Evolutionary conservation across 2,888 invertebrate species (phyloP).

Genomic region (Lochmaea capreae): DNA sequence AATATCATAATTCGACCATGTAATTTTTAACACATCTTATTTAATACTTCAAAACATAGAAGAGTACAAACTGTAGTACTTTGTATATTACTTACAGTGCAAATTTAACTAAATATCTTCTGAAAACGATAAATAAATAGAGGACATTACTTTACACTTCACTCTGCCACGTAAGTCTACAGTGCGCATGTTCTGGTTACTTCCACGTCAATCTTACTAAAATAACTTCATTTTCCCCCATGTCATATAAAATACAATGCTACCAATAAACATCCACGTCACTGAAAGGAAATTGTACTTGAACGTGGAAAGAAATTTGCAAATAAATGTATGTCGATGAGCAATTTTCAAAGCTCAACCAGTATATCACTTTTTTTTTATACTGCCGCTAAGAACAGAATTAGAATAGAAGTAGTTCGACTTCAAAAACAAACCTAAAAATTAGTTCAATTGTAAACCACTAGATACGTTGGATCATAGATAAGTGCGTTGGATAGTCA

Average conservation of each 20-base stretch:
- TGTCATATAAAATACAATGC: conserved; percentile 23
- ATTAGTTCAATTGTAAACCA: neutral
- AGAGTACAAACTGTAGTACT: neutral
- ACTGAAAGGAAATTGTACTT: neutral
- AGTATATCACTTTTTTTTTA: neutral
- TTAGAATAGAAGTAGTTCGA: neutral
- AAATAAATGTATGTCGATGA: no score
- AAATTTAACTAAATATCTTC: conserved; percentile 49
- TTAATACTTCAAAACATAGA: neutral
- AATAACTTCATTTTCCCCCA: conserved; percentile 33
- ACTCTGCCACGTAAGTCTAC: conserved; percentile 73
- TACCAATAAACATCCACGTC: neutral
- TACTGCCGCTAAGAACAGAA: neutral
- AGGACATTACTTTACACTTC: conserved; percentile 52
- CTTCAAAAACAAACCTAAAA: neutral
- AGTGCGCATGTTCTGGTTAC: conserved; percentile 69
- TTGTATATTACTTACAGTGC: conserved; percentile 15
- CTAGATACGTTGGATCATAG: no score
- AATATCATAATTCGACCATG: conserved; percentile 9
- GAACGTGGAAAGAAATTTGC: no score
- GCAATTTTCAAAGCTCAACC: no score
- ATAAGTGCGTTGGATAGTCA: neutral
- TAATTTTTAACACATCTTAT: neutral
- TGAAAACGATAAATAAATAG: conserved; percentile 48
- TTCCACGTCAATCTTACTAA: conserved; percentile 65